Conservation (phyloP, 2,113 vertebrate genomes). For the Oostethus manadensis region DNA sequence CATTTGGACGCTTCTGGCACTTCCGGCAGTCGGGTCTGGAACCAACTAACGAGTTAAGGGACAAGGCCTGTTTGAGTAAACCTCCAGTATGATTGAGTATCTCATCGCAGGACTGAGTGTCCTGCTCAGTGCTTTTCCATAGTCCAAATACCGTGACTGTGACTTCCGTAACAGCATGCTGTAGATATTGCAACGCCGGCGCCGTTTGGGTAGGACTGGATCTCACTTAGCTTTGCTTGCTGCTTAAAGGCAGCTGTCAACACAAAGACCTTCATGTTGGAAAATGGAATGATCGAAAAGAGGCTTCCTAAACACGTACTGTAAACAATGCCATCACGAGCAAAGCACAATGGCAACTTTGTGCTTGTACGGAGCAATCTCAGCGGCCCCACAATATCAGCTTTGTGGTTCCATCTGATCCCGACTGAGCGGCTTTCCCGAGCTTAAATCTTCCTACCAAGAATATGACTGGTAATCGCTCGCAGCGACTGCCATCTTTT, state of each 20-base stretch:
- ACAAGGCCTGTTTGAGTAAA: too few relatives aligned
- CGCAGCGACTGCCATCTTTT: slow-evolving; percentile 33
- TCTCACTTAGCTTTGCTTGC: neutral
- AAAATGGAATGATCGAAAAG: slow-evolving; percentile 4
- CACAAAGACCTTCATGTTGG: neutral
- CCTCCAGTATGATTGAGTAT: too few relatives aligned
- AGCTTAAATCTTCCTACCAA: slow-evolving; percentile 40
- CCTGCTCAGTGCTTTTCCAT: too few relatives aligned
- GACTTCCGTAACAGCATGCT: too few relatives aligned
- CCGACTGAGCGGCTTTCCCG: slow-evolving; percentile 22
- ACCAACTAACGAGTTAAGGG: too few relatives aligned
- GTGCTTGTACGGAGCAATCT: slow-evolving; percentile 25
- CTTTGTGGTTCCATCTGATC: slow-evolving; percentile 42
- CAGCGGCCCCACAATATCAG: slow-evolving; percentile 24
- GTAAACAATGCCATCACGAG: slow-evolving; percentile 17
- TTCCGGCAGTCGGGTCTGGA: too few relatives aligned
- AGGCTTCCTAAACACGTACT: slow-evolving; percentile 5
- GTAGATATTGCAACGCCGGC: too few relatives aligned
- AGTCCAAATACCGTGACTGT: too few relatives aligned
- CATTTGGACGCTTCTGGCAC: too few relatives aligned
- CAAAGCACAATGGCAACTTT: slow-evolving; percentile 16
- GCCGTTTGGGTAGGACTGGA: neutral
- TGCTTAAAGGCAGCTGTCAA: neutral
- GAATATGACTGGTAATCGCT: slow-evolving; percentile 40
- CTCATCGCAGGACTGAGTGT: too few relatives aligned